A percentile compares a stretch with the other conserved stretches of the same genome.
These are phyloP conservation scores for Crotalus viridis DNA, from an alignment of 2,113 vertebrate genomes.

Conservation along the genomic window DNA sequence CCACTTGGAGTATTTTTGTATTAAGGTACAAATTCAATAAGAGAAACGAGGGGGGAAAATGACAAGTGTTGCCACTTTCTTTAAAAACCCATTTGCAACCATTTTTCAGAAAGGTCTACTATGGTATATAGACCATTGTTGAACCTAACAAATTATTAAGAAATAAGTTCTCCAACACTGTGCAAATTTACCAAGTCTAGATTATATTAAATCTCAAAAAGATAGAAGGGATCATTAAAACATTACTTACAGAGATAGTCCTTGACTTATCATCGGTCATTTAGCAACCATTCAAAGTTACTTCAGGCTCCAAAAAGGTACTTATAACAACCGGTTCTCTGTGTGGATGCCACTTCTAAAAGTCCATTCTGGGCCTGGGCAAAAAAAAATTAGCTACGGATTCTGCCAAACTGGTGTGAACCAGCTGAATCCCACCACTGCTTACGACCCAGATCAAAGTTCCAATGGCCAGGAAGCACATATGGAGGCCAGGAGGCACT, in stretches of 20 bases:
- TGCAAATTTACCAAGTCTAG: too few relatives aligned
- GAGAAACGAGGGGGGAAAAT: not conserved
- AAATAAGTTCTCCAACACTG: not conserved
- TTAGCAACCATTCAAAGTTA: not conserved
- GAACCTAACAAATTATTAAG: slow-evolving; percentile 19
- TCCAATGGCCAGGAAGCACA: not conserved
- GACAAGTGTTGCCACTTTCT: not conserved
- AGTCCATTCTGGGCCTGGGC: too few relatives aligned
- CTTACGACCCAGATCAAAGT: not conserved
- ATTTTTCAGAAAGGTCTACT: not conserved
- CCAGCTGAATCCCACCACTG: too few relatives aligned
- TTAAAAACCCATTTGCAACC: slow-evolving; percentile 15
- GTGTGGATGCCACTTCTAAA: too few relatives aligned
- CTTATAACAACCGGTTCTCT: too few relatives aligned
- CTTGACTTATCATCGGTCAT: not conserved
- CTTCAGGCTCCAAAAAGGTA: not conserved
- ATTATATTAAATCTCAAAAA: not conserved
- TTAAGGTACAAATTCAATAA: not conserved
- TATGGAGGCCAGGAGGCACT: not conserved
- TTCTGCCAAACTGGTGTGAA: too few relatives aligned
- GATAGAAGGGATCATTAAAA: not conserved
- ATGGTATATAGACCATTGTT: not conserved
- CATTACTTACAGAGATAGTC: not conserved
- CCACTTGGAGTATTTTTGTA: not conserved
- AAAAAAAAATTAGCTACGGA: too few relatives aligned